Conservation (phyloP, 2,888 invertebrate species). For the Himalopsyche japonica region DNA sequence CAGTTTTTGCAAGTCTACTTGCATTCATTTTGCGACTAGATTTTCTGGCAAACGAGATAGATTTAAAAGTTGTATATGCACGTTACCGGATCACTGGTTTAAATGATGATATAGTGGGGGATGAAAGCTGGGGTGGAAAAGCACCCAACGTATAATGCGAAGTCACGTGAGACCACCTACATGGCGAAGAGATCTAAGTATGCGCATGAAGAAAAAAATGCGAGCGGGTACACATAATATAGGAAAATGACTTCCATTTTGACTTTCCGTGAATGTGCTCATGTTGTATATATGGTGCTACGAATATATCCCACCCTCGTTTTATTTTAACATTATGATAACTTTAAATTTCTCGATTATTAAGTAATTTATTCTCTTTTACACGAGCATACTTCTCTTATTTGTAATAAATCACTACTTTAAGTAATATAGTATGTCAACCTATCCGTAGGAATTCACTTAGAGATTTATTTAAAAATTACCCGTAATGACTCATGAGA, state of each 20-base stretch:
- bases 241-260: conserved; percentile 40
- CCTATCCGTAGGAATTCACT: too few species aligned
- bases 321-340: background rate
- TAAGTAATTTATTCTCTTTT: too few species aligned
- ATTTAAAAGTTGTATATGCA: background rate
- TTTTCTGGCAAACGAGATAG: too few species aligned
- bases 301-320: conserved; percentile 3
- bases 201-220: conserved; percentile 17
- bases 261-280: conserved; percentile 28
- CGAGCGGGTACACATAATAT: conserved; percentile 39
- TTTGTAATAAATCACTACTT: too few species aligned
- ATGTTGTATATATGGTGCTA: background rate
- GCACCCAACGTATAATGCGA: conserved; percentile 26
- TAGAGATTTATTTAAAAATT: too few species aligned
- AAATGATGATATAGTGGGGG: conserved; percentile 6
- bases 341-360: too few species aligned
- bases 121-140: conserved; percentile 7
- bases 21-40: too few species aligned
- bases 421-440: too few species aligned
- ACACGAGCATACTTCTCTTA: too few species aligned
- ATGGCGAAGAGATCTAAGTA: conserved; percentile 24
- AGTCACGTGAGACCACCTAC: conserved; percentile 30
- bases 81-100: background rate
- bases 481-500: too few species aligned
- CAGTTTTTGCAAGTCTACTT: too few species aligned